Evolutionary conservation across 2,888 invertebrate species (phyloP), one percentile per base, ranked within the genome.

Genomic region (Drepana falcataria): DNA sequence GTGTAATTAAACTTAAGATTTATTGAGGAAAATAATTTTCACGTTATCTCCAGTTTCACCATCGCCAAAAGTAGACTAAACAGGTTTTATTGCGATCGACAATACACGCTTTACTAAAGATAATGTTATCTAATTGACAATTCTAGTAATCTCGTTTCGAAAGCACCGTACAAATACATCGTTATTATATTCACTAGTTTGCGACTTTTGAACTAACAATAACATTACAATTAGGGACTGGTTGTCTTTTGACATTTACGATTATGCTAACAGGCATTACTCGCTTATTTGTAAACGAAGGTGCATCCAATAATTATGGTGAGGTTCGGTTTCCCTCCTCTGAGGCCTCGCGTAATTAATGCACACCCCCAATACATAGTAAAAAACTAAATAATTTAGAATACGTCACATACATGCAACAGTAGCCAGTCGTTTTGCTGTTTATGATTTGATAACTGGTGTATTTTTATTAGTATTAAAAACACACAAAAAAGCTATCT

Each of bases 71-170:
- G 7, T 5, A 35, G 35, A 48, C 7, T 34, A 37, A 1, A 7
- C 35, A 37, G 5, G 37, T 4, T 3, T 4, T 37, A 37, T 37
- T 37, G 37, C 37, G 35, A 35, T 9, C 48, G 52, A 52, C 44
- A 4, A 51, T 4, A 52, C 51, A 37, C 57, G 49, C 53, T 54
- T 40, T 51, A 58, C 37, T 55, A 49, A 54, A 49, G 41, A 55
- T 52, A 53, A 55, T 54, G 61, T 62, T 48, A 54, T 57, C 56
- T 21, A 21, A 21, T 21, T 21, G 21, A 60, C 61, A 53, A 59
- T 60, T 61, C 21, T 70, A 72, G 52, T 72, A 76, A 73, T 75
- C 70, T 74, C 71, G 57, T 65, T 64, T 59, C 37, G 59, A 59
- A 70, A 75, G 73, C 77, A 77, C 74, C 74, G 65, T 60, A 55